phyloP scores from a whole-genome alignment of 2,888 invertebrate genomes.

The Harpalus rufipes region DNA sequence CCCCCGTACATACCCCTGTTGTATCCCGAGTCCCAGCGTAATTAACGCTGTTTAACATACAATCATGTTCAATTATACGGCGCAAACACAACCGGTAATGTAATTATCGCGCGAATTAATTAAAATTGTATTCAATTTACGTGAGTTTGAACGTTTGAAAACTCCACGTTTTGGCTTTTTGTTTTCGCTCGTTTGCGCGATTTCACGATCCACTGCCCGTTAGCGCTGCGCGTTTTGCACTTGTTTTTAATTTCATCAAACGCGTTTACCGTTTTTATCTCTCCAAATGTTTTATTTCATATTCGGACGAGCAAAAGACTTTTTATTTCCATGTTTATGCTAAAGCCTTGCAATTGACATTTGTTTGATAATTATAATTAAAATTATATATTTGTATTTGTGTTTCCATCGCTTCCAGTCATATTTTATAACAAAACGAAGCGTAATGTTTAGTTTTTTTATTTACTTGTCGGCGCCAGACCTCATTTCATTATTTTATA shows the following conservation, averaged over 20 bases:
- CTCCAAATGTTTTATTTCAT: conserved; percentile 52
- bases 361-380: conserved; percentile 63
- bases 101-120: conserved; percentile 76
- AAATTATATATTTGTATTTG: conserved; percentile 54
- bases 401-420: conserved; percentile 51
- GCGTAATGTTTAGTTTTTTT: conserved; percentile 32
- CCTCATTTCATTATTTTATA: conserved; percentile 42
- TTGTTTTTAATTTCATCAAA: conserved; percentile 64
- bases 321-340: conserved; percentile 55
- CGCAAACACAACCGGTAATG: conserved; percentile 71
- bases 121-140: conserved; percentile 76
- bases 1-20: neutral
- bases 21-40: conserved; percentile 29
- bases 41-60: conserved; percentile 67
- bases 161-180: conserved; percentile 60
- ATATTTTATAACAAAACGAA: conserved; percentile 5
- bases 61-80: conserved; percentile 67
- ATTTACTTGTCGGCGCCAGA: conserved; percentile 18
- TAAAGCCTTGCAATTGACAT: conserved; percentile 58
- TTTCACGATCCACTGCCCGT: conserved; percentile 59
- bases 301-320: conserved; percentile 44
- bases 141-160: conserved; percentile 54
- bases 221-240: conserved; percentile 58
- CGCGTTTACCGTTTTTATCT: conserved; percentile 50
- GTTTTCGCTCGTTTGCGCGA: conserved; percentile 61